phyloP scores from a whole-genome alignment of 2,113 vertebrate genomes.

The Apeltes quadracus region DNA sequence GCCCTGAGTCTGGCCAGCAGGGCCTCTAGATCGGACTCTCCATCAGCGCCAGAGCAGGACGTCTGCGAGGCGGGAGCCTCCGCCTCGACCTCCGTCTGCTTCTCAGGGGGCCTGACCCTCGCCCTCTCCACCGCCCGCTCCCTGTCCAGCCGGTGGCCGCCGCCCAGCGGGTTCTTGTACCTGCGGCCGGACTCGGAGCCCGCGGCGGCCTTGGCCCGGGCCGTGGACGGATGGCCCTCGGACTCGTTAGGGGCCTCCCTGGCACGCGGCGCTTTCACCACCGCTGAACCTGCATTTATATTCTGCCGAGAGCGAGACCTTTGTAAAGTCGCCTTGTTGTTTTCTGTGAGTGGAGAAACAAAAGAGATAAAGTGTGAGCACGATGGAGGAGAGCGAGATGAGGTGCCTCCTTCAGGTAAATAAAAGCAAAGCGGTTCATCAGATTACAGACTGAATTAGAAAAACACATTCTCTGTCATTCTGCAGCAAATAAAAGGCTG shows the following conservation, averaged over 20 bases:
- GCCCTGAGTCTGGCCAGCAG: slow-evolving; percentile 92
- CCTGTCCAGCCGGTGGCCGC: slow-evolving; percentile 48
- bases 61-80: slow-evolving; percentile 25
- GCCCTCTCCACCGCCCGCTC: slow-evolving; percentile 56
- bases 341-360: slow-evolving; percentile 82
- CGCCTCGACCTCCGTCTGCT: slow-evolving; percentile 25
- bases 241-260: slow-evolving; percentile 86
- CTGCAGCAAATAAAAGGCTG: slow-evolving; percentile 2
- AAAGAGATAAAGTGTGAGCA: slow-evolving; percentile 35
- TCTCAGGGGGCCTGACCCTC: slow-evolving; percentile 62
- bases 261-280: slow-evolving; percentile 77
- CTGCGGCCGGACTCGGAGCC: slow-evolving; percentile 40
- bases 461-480: background rate
- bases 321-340: slow-evolving; percentile 88
- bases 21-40: slow-evolving; percentile 88
- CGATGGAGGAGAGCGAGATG: slow-evolving; percentile 39
- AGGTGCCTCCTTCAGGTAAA: slow-evolving; percentile 55
- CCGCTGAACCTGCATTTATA: slow-evolving; percentile 81
- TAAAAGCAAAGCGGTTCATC: slow-evolving; percentile 48
- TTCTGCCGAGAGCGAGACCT: slow-evolving; percentile 86
- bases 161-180: slow-evolving; percentile 42
- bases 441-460: slow-evolving; percentile 41
- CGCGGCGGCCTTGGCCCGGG: slow-evolving; percentile 52
- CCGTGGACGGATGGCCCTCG: slow-evolving; percentile 77
- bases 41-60: slow-evolving; percentile 30